Evolutionary conservation across 2,113 vertebrate genomes (phyloP).

Genomic region (Jacana jacana): DNA sequence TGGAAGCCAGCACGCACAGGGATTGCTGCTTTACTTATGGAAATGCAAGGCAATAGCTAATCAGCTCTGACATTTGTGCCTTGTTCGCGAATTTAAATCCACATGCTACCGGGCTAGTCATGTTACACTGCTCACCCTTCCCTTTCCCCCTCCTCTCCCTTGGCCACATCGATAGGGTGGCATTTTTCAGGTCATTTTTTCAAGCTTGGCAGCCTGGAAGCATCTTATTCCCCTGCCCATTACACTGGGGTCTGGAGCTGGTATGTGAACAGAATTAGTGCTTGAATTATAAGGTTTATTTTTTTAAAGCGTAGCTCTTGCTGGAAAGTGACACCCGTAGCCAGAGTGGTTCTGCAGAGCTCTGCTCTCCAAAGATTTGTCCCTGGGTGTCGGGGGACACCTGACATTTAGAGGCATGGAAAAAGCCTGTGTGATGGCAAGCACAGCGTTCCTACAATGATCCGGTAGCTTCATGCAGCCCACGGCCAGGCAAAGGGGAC

Average conservation of each 20-base stretch:
- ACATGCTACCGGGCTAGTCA: rapidly evolving
- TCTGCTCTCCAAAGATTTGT: not conserved
- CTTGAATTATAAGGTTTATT: not conserved
- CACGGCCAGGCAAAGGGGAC: rapidly evolving
- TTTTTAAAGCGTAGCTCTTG: not conserved
- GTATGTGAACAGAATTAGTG: not conserved
- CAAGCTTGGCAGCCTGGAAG: not conserved
- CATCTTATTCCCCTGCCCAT: not conserved
- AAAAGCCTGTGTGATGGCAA: not conserved
- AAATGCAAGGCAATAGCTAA: not conserved
- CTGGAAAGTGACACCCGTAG: not conserved
- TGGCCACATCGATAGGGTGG: rapidly evolving
- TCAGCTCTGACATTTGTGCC: constrained; percentile 15
- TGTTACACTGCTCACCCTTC: not conserved
- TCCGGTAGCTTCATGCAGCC: not conserved
- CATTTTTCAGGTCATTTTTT: not conserved
- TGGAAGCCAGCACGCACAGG: not conserved
- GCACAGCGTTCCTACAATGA: not conserved
- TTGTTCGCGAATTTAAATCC: not conserved
- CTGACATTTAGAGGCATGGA: not conserved
- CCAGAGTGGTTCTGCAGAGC: not conserved
- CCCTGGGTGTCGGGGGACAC: not conserved
- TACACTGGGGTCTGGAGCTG: not conserved
- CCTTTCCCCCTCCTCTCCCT: not conserved
- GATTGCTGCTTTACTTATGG: constrained; percentile 5